These are phyloP conservation scores for Monochamus alternatus DNA, from an alignment of 2,888 invertebrate species.

Conservation along the genomic window DNA sequence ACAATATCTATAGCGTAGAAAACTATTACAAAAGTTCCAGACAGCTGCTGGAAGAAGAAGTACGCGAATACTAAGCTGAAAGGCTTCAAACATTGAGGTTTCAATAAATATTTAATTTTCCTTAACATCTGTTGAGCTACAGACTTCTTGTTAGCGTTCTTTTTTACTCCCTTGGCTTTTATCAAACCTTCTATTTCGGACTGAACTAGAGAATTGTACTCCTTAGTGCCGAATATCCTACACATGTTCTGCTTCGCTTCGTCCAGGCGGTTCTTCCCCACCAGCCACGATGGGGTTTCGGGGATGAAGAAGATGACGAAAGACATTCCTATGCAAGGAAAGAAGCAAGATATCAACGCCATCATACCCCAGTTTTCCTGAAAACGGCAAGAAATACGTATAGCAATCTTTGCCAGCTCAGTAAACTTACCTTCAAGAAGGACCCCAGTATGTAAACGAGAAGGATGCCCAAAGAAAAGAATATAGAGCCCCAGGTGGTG, in stretches of 20 bases:
- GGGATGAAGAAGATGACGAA: conserved; percentile 70
- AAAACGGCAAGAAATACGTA: conserved; percentile 33
- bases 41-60: conserved; percentile 76
- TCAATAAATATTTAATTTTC: conserved; percentile 63
- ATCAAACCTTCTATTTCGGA: conserved; percentile 63
- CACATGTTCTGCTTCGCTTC: conserved; percentile 71
- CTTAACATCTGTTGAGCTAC: conserved; percentile 53
- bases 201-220: conserved; percentile 56
- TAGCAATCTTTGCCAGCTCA: neutral
- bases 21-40: conserved; percentile 74
- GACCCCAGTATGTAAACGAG: conserved; percentile 73
- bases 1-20: conserved; percentile 75
- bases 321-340: conserved; percentile 70
- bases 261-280: conserved; percentile 69
- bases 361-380: conserved; percentile 72
- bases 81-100: conserved; percentile 71
- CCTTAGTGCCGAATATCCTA: conserved; percentile 67
- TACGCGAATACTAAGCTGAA: conserved; percentile 71
- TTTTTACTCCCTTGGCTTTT: conserved; percentile 52
- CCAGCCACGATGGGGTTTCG: conserved; percentile 75
- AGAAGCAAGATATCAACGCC: conserved; percentile 68
- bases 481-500: conserved; percentile 74
- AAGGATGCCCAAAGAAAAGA: conserved; percentile 73
- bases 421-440: conserved; percentile 68
- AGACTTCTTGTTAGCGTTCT: conserved; percentile 45